These are phyloP conservation scores for Cephus sareptanus DNA, from an alignment of 2,888 invertebrate species.

Conservation along the genomic window DNA sequence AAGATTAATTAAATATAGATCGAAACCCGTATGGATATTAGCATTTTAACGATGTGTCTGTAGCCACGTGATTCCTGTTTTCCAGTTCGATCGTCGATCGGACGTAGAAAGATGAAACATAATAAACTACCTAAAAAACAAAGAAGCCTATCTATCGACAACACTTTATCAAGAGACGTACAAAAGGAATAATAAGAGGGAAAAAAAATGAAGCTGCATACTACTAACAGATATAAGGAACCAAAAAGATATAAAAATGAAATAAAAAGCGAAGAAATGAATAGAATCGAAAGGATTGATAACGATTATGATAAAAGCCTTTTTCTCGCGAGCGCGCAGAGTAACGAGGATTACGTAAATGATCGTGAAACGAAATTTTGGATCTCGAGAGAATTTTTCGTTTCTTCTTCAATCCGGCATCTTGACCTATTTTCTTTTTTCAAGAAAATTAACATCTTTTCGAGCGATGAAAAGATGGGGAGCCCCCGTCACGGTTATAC, in stretches of 20 bases:
- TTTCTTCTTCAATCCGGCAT: neutral
- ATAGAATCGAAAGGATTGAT: neutral
- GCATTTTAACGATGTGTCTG: neutral
- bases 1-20: neutral
- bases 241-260: neutral
- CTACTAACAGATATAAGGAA: constrained; percentile 27
- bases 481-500: constrained; percentile 17
- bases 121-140: constrained; percentile 15
- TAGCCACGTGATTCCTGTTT: constrained; percentile 19
- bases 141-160: constrained; percentile 12
- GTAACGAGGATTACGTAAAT: neutral
- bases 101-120: neutral
- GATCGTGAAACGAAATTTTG: neutral
- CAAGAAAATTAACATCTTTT: constrained; percentile 17
- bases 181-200: constrained; percentile 1
- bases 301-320: constrained; percentile 4
- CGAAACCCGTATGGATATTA: neutral
- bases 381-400: neutral
- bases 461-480: constrained; percentile 24
- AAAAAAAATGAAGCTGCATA: constrained; percentile 30
- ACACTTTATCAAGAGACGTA: constrained; percentile 22
- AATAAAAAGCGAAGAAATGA: constrained; percentile 2
- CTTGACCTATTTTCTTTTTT: neutral
- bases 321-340: constrained; percentile 6
- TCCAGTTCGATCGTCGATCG: constrained; percentile 14